Conservation (phyloP, 1,140 invertebrate species). For the Dinoponera quadriceps region DNA sequence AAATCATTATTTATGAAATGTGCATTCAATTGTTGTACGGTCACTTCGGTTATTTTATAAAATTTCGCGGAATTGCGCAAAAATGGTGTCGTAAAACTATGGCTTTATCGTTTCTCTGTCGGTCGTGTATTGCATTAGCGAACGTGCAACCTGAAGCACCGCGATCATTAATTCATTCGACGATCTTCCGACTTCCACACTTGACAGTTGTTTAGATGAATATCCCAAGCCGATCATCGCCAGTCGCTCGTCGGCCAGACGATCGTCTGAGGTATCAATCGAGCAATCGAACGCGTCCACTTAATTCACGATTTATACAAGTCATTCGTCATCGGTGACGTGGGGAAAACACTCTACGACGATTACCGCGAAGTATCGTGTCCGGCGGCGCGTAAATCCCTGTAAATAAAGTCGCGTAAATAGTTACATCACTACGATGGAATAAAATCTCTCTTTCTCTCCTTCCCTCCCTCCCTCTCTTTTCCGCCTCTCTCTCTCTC, state of each 20-base stretch:
- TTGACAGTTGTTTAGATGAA: conserved; percentile 28
- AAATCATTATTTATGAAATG: too few relatives aligned
- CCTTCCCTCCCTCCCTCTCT: too few relatives aligned
- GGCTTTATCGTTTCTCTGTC: not conserved
- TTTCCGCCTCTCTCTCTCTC: not conserved
- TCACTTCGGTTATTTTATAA: not conserved
- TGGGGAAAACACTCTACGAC: not conserved
- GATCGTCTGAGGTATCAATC: conserved; percentile 29
- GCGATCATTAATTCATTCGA: not conserved
- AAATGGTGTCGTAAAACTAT: not conserved
- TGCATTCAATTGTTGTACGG: not conserved
- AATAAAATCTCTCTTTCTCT: conserved; percentile 11
- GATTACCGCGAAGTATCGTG: conserved; percentile 3
- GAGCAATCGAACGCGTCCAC: conserved; percentile 27
- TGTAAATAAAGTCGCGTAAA: conserved; percentile 42
- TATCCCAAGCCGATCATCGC: conserved; percentile 6
- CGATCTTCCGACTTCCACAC: conserved; percentile 20
- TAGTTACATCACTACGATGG: not conserved
- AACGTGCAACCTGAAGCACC: not conserved
- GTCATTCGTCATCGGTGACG: conserved; percentile 20
- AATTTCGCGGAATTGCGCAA: too few relatives aligned
- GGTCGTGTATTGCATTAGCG: not conserved
- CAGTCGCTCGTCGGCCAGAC: conserved; percentile 3
- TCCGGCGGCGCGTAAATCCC: not conserved
- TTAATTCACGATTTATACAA: conserved; percentile 28